These are phyloP conservation scores for Globicephala melas DNA, from an alignment of 2,113 vertebrate genomes.

Conservation along the genomic window DNA sequence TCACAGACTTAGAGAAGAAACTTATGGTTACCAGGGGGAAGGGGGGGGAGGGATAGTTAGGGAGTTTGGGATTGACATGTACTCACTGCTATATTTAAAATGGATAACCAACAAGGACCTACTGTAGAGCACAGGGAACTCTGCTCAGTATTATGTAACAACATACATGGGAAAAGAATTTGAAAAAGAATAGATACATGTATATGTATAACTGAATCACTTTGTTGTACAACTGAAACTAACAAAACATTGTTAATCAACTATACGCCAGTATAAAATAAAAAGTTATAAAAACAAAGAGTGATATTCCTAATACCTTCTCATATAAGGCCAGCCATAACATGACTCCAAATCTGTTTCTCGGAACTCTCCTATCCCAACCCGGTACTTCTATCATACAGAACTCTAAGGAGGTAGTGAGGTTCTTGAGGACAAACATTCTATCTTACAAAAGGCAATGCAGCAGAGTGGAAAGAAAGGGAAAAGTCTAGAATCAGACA, in stretches of 20 bases:
- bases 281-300: not conserved
- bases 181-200: not conserved
- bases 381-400: not conserved
- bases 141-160: not conserved
- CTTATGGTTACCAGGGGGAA: no score
- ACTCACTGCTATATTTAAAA: no score
- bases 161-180: not conserved
- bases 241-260: not conserved
- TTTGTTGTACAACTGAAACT: not conserved
- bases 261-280: not conserved
- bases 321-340: not conserved
- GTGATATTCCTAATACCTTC: not conserved
- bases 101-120: no score
- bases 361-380: not conserved
- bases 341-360: not conserved
- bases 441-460: not conserved
- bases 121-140: no score
- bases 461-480: not conserved
- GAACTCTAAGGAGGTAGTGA: not conserved
- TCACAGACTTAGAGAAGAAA: no score
- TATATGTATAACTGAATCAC: not conserved
- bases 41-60: no score
- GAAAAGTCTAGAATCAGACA: not conserved
- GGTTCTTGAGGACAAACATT: not conserved
- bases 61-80: no score